Percentiles rank a stretch among this genome's conserved stretches.
phyloP scores from a whole-genome alignment of 2,888 invertebrate species.

The Sinopyrophorus schimmeli region DNA sequence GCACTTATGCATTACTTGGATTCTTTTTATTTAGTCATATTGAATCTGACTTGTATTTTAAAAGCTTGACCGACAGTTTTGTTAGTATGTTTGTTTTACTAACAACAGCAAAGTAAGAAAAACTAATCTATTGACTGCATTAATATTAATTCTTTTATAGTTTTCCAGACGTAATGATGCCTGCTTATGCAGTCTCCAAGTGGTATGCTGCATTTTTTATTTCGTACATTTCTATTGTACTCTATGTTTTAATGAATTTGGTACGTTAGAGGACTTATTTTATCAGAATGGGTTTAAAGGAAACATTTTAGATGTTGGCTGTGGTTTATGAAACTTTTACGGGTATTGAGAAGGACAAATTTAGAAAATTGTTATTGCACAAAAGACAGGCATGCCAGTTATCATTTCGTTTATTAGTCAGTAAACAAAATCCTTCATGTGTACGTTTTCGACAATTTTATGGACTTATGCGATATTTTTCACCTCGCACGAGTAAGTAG shows the following conservation, averaged over 20 bases:
- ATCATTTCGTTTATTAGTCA: constrained; percentile 80
- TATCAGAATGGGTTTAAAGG: neutral
- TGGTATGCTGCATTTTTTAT: constrained; percentile 88
- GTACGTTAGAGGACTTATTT: constrained; percentile 51
- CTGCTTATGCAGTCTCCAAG: constrained; percentile 76
- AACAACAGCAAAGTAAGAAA: constrained; percentile 87
- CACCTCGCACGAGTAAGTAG: constrained; percentile 69
- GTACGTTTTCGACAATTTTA: constrained; percentile 76
- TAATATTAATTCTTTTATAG: constrained; percentile 59
- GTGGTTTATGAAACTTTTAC: constrained; percentile 91
- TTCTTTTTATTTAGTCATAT: constrained; percentile 80
- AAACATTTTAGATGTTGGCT: constrained; percentile 71
- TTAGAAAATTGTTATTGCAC: constrained; percentile 79
- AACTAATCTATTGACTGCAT: constrained; percentile 56
- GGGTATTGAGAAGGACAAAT: constrained; percentile 82
- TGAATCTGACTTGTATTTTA: constrained; percentile 74
- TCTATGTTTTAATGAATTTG: constrained; percentile 88
- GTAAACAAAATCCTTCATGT: constrained; percentile 70
- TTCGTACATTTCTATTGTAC: constrained; percentile 79
- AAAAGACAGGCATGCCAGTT: constrained; percentile 79
- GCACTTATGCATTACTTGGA: constrained; percentile 80
- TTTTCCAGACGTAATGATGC: constrained; percentile 94
- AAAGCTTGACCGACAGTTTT: constrained; percentile 78
- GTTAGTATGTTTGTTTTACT: constrained; percentile 86
- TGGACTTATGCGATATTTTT: constrained; percentile 78